Conservation (phyloP, 2,797 vertebrate genomes). For the Crenuchus spilurus region DNA sequence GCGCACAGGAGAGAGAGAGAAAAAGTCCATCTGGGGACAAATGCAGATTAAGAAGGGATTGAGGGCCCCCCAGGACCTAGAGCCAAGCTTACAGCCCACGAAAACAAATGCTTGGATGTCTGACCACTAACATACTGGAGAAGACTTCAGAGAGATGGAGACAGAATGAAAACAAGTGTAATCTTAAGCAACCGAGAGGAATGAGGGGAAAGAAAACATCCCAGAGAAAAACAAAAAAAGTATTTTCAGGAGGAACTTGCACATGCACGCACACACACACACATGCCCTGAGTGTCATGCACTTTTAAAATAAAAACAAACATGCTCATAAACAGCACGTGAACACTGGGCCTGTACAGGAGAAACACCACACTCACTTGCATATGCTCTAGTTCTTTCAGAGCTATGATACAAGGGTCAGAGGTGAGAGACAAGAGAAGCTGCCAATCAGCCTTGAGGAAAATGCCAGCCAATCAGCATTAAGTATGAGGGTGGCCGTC, state of each 20-base stretch:
- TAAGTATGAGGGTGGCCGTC: conserved; percentile 65
- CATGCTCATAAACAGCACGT: neutral
- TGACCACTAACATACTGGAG: neutral
- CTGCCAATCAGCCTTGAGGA: conserved; percentile 5
- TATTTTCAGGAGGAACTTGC: neutral
- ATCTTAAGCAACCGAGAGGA: no score
- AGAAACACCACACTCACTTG: conserved; percentile 43
- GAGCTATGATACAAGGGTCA: conserved; percentile 56
- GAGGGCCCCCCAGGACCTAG: conserved; percentile 54
- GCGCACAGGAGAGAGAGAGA: conserved; percentile 13
- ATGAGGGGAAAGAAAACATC: neutral
- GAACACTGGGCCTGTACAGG: neutral
- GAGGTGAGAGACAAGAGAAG: conserved; percentile 71
- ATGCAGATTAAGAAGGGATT: conserved; percentile 61
- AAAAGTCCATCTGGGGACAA: conserved; percentile 57
- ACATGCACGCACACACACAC: neutral
- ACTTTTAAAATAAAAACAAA: neutral
- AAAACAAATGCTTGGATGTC: conserved; percentile 39
- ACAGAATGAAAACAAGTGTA: no score
- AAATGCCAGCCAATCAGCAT: conserved; percentile 59
- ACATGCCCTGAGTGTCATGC: neutral
- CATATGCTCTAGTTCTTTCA: conserved; percentile 17
- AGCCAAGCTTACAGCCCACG: conserved; percentile 13
- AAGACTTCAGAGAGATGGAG: neutral
- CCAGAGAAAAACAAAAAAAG: neutral